Base-by-base conservation (phyloP, 2,888 invertebrate species). In the Rhogogaster chlorosoma region DNA sequence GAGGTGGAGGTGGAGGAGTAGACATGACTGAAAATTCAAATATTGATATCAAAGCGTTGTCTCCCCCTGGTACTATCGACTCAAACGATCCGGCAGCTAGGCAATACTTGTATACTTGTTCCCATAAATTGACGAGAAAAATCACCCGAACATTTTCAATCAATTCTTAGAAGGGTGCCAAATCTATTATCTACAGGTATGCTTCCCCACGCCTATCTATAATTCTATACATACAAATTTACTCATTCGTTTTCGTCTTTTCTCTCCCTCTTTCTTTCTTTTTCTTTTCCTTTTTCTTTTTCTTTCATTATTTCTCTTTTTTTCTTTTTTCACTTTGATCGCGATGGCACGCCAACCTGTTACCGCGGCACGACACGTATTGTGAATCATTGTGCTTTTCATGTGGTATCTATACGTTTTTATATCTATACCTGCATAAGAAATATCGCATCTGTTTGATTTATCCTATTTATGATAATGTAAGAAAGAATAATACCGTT, bases 281-380 rank as follows among this genome's bases (percentile, higher is more conserved):
- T 15, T 22, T 38, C 36, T 18, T 38, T 45, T 26, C 26, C n/a
- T 36, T 70, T 15, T 36, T 7, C 9, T 70, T 9, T 22, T 45
- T 38, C 36, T 22, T 42, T 32, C 22, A 42, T 18, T 77, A 32
- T 49, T 32, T 29, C 45, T 29, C 18, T 9, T 77, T n/a, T 26
- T n/a, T 42, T n/a, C 15, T 32, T 67, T 67, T 70, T 73, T 73
- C 73, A 73, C 42, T 42, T 42, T 42, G 22, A n/a, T 38, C 15
- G 42, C 42, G 42, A 42, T 22, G 42, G 26, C 73, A 73, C 73
- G 73, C 73, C 10, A 77, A 77, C 77, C 77, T 77, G 77, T 77
- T 77, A 73, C 38, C 73, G 9, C 38, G 4, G 42, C 73, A 73
- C 73, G 42, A 73, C 73, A 42, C 42, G 15, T 29, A 42, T 38